Evolutionary conservation across 2,888 invertebrate species (phyloP), one percentile per base, ranked within the genome.

Genomic region (Leptopilina syphax): DNA sequence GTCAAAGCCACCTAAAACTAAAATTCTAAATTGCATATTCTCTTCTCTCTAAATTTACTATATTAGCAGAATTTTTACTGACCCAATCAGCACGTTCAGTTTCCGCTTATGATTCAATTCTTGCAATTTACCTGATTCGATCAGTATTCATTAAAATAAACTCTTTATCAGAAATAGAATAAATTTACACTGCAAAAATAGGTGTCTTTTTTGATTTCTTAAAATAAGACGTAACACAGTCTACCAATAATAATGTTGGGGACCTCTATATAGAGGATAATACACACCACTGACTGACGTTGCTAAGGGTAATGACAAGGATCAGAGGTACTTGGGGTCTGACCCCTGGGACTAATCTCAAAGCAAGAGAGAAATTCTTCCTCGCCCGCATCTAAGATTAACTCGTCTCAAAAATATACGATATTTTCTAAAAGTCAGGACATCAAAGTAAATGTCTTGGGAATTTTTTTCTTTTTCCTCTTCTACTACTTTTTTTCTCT

Each of bases 221-320:
- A 18, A 18, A 18, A 18, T 18, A 18, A 18, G 18, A 18, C 18
- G 18, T 18, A 18, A 18, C 18, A 18, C 18, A 18, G 18, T 18
- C 18, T 18, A 18, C 18, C 18, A 18, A 18, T 18, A 18, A 18
- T 18, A 18, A 18, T 18, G 18, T 18, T 63, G 24, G 63, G 18
- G 63, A 63, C 63, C 24, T 24, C 9, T 18, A 63, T 50, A 50
- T 18, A 24, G 18, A 63, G 63, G 63, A 63, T 63, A 63, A 63
- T 63, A 3, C 63, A 9, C 63, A 63, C 18, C 18, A 63, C 18
- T n/a, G 60, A 60, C 60, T 63, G 63, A 63, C 63, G 63, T 63
- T 63, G 63, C 63, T 63, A 24, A 24, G 63, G 63, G 63, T 63
- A 63, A 63, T 63, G 63, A 63, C 63, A 63, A 63, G 63, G 63